Base-by-base conservation (phyloP, 92 coral and sea anemone genomes). In the Actinostola sp. region DNA sequence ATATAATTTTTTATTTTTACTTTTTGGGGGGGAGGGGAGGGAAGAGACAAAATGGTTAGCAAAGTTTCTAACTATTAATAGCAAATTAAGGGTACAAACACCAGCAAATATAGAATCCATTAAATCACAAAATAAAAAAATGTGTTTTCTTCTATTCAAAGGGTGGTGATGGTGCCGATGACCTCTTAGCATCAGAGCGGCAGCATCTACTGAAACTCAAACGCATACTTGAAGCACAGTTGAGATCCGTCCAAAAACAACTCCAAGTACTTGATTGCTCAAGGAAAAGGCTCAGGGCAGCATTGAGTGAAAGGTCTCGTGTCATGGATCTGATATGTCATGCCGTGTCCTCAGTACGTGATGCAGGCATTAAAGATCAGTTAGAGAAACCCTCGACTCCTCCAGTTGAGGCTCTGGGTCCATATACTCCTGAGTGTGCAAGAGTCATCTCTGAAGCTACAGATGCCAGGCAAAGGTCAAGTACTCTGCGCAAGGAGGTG, bases 371-470 rank as follows among this genome's bases (percentile, higher is more conserved):
- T 62, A 92, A 83, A 61, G 96, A 92, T 63, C 92, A 88, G 73
- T 39, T 92, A n/a, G 99, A 95, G 36, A 95, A 86, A 61, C 99
- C 96, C 41, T 53, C 73, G 54, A 95, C 97, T 19, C 99, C 99
- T 9, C 80, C 92, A 6, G 92, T 86, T 24, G 99, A 95, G 43
- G 91, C 99, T 26, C 82, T 95, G 44, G 99, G 99, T 4, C 99
- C 99, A 16, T 95, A 95, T 79, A 95, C 97, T 1, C 99, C 99
- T 10, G 99, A 95, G 61, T 92, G 97, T 78, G 97, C 99, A 17
- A 86, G 88, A 34, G 94, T 88, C 16, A 86, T 95, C 35, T 77
- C 97, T 29, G 80, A 89, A 32, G 99, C 97, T 2, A 83, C 75
- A 45, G 97, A 95, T 74, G 97, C 99, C 7, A 76, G 97, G 57